Conservation (phyloP, 2,888 invertebrate species). For the Brachycybe producta region DNA sequence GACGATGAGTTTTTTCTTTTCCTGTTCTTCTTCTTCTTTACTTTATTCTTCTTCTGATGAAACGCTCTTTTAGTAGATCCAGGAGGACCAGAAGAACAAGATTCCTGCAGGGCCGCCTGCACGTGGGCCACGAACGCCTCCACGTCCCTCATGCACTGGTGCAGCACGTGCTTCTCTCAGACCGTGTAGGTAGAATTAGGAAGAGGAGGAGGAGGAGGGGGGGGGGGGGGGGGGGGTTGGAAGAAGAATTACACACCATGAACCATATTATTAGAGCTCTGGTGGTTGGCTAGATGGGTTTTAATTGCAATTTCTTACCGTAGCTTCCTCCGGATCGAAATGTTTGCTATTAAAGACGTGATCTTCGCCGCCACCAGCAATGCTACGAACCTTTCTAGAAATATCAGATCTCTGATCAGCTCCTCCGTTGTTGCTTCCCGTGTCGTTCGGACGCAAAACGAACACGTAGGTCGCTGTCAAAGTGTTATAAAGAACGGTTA, state of each 20-base stretch:
- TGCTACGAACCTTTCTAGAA: neutral
- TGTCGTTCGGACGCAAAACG: constrained; percentile 8
- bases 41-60: neutral
- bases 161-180: neutral
- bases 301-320: constrained; percentile 1
- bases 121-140: constrained; percentile 12
- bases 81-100: too few species aligned
- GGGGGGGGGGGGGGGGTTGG: too few species aligned
- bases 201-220: too few species aligned
- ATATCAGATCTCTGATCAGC: constrained; percentile 1
- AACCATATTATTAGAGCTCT: neutral
- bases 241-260: neutral
- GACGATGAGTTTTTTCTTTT: neutral
- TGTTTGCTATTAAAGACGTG: neutral
- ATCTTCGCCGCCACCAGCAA: neutral
- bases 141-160: constrained; percentile 11
- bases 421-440: constrained; percentile 5
- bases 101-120: constrained; percentile 4
- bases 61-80: neutral
- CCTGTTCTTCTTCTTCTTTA: neutral
- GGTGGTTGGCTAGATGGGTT: neutral
- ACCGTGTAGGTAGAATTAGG: too few species aligned
- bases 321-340: constrained; percentile 7
- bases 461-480: constrained; percentile 17
- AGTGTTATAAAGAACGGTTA: neutral